A percentile compares a stretch with the other conserved stretches of the same genome.
phyloP scores from a whole-genome alignment of 2,113 vertebrate genomes.

The Colaptes auratus region DNA sequence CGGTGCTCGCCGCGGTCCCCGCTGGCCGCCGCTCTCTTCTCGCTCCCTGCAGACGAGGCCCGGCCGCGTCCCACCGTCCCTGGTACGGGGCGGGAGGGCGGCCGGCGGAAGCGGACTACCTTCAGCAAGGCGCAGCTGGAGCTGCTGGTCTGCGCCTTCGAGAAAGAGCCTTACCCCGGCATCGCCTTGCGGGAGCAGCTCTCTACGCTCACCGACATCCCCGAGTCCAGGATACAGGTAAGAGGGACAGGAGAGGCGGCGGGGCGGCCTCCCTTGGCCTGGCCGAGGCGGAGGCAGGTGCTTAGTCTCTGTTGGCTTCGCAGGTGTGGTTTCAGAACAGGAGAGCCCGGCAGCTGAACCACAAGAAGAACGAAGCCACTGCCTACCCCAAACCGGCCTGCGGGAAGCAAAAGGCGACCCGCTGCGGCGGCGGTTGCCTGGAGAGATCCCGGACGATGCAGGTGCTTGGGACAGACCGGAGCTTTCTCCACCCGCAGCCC shows the following conservation, averaged over 20 bases:
- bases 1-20: background rate
- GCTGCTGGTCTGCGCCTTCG: constrained; percentile 54
- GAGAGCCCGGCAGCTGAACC: constrained; percentile 60
- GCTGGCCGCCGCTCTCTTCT: background rate
- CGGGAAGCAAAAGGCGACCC: background rate
- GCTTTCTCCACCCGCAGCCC: background rate
- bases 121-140: constrained; percentile 54
- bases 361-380: constrained; percentile 26
- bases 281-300: too few relatives aligned
- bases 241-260: background rate
- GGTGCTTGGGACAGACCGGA: background rate
- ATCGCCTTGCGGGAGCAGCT: constrained; percentile 53
- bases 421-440: background rate
- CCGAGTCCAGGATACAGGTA: constrained; percentile 66
- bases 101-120: constrained; percentile 46
- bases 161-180: constrained; percentile 61
- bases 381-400: background rate
- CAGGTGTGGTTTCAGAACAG: constrained; percentile 74
- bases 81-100: background rate
- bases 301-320: background rate
- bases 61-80: background rate
- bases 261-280: background rate
- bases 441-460: background rate
- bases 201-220: constrained; percentile 40
- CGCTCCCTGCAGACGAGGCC: background rate